These are phyloP conservation scores for Drosophila tristis DNA, from an alignment of 1,140 invertebrate genomes.

Conservation along the genomic window DNA sequence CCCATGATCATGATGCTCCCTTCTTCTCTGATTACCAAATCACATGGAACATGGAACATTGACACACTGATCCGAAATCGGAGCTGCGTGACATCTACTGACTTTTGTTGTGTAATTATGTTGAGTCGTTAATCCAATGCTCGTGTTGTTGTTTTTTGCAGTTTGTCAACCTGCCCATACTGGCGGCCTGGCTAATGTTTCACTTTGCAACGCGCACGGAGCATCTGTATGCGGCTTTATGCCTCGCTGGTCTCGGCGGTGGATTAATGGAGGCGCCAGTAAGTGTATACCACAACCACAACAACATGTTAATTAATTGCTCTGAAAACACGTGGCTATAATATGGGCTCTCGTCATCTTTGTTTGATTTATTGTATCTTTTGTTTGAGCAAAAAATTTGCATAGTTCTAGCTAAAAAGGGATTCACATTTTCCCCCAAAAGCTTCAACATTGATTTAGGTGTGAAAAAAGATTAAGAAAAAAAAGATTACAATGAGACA, in stretches of 20 bases:
- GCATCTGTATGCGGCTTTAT: slow-evolving; percentile 88
- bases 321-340: slow-evolving; percentile 1
- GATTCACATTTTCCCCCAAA: slow-evolving; percentile 2
- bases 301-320: slow-evolving; percentile 16
- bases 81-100: slow-evolving; percentile 47
- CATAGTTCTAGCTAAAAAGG: slow-evolving; percentile 15
- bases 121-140: slow-evolving; percentile 23
- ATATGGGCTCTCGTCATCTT: background rate
- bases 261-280: slow-evolving; percentile 92
- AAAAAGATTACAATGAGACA: background rate
- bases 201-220: slow-evolving; percentile 86
- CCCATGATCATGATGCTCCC: slow-evolving; percentile 11
- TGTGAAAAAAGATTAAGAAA: slow-evolving; percentile 3
- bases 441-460: background rate
- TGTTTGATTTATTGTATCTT: slow-evolving; percentile 13
- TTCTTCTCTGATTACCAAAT: slow-evolving; percentile 25
- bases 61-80: slow-evolving; percentile 64
- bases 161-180: slow-evolving; percentile 88
- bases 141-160: slow-evolving; percentile 27
- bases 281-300: slow-evolving; percentile 69
- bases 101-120: slow-evolving; percentile 60
- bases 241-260: slow-evolving; percentile 89
- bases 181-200: slow-evolving; percentile 89
- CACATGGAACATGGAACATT: slow-evolving; percentile 38
- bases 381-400: slow-evolving; percentile 26